Evolutionary conservation across 2,888 invertebrate genomes (phyloP), one percentile per base, ranked within the genome.

Genomic region (Cephus sareptanus): DNA sequence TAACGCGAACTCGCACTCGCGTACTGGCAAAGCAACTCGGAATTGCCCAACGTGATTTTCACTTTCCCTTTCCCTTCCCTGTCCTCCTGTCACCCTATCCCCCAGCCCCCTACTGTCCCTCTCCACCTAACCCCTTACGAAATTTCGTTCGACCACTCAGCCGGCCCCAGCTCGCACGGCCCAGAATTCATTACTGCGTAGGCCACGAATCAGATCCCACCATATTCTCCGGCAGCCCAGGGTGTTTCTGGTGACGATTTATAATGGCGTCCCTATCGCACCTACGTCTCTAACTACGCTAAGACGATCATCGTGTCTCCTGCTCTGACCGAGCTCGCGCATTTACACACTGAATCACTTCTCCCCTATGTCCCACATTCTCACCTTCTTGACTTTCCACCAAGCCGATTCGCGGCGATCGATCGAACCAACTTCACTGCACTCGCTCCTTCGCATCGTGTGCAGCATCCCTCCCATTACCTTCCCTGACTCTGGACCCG

Each of bases 41-140:
- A 85, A 85, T 90, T 90, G 87, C 89, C 85, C 86, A 90, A 89
- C 87, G 77, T 84, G 88, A 87, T 89, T 89, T 90, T 90, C 86
- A 88, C 89, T 90, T 88, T 89, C 88, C 88, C 85, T 85, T 80
- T 84, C 81, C 83, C 83, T 81, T 85, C 84, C 80, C 76, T 77
- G 81, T 68, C 68, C 33, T 34, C n/a, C 33, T 35, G 33, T n/a
- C 56, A 56, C 56, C 56, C 56, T 56, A 56, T 56, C 56, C 56
- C 56, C 23, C 56, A 56, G 56, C 56, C 56, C 56, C 23, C 56
- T 56, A 23, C 56, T 15, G 56, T 56, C 56, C 56, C 56, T 23
- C 56, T 56, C 56, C 56, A 23, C 23, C 56, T 56, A 56, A 56
- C 56, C 9, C 75, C 35, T 35, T 70, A 69, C 74, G 75, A 73